phyloP scores from a whole-genome alignment of 2,797 vertebrate species.

The Myotis pilosus region DNA sequence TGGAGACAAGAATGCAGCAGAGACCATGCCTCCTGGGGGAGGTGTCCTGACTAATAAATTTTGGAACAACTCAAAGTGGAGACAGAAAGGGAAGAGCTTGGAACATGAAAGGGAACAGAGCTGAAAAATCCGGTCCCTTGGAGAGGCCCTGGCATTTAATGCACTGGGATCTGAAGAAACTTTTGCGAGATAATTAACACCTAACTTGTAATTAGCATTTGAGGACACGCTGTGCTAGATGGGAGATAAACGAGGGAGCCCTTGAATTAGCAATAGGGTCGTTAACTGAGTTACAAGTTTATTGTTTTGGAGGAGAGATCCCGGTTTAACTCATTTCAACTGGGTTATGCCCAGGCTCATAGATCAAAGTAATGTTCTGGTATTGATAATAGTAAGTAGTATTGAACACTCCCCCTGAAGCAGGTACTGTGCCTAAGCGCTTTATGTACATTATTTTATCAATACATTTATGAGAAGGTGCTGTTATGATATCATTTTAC shows the following conservation, averaged over 20 bases:
- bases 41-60: neutral
- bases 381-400: neutral
- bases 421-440: neutral
- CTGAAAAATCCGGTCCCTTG: neutral
- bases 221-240: neutral
- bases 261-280: neutral
- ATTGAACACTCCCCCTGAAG: neutral
- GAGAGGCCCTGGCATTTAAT: neutral
- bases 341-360: neutral
- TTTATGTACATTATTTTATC: neutral
- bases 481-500: neutral
- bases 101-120: neutral
- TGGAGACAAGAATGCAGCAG: slow-evolving; percentile 10
- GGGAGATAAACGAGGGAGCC: neutral
- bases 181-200: slow-evolving; percentile 32
- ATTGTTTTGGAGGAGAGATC: neutral
- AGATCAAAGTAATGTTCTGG: neutral
- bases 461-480: neutral
- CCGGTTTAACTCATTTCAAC: neutral
- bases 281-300: neutral
- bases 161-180: slow-evolving; percentile 30
- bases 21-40: neutral
- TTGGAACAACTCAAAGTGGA: slow-evolving; percentile 24
- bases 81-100: neutral
- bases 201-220: slow-evolving; percentile 42